Evolutionary conservation across 2,113 vertebrate genomes (phyloP).

Genomic region (Nannospalax galili): DNA sequence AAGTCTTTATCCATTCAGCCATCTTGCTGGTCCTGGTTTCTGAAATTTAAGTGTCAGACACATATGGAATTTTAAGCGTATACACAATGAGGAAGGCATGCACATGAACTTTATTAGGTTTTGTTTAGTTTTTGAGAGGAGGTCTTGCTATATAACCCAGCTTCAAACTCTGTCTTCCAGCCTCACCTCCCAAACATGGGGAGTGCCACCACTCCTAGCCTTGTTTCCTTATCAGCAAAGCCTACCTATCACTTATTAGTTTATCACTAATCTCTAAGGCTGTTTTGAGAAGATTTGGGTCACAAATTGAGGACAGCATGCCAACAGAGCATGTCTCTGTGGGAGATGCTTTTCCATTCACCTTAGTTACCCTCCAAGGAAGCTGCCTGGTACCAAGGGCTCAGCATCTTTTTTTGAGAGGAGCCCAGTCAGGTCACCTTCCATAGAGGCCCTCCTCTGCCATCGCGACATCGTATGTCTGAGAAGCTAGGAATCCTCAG

Average conservation of each 20-base stretch:
- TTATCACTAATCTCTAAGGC: not conserved
- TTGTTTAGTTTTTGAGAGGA: not conserved
- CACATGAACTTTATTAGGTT: not conserved
- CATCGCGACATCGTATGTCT: not conserved
- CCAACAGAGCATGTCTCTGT: not conserved
- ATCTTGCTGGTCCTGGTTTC: too few relatives aligned
- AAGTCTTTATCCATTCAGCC: too few relatives aligned
- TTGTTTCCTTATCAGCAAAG: not conserved
- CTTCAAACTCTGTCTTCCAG: not conserved
- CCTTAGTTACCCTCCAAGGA: not conserved
- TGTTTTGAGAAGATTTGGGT: not conserved
- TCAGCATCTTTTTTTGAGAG: not conserved
- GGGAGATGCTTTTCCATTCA: not conserved
- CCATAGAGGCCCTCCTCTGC: too few relatives aligned
- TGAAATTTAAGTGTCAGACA: too few relatives aligned
- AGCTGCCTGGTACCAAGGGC: not conserved
- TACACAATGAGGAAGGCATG: too few relatives aligned
- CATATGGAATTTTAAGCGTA: too few relatives aligned
- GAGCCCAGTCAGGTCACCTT: not conserved
- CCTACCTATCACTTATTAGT: too few relatives aligned
- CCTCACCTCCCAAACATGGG: not conserved
- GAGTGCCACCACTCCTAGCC: not conserved
- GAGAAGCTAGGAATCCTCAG: not conserved
- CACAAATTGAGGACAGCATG: not conserved
- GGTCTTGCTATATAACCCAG: not conserved